phyloP scores from a whole-genome alignment of 2,797 vertebrate genomes.

The Emydoidea blandingii region DNA sequence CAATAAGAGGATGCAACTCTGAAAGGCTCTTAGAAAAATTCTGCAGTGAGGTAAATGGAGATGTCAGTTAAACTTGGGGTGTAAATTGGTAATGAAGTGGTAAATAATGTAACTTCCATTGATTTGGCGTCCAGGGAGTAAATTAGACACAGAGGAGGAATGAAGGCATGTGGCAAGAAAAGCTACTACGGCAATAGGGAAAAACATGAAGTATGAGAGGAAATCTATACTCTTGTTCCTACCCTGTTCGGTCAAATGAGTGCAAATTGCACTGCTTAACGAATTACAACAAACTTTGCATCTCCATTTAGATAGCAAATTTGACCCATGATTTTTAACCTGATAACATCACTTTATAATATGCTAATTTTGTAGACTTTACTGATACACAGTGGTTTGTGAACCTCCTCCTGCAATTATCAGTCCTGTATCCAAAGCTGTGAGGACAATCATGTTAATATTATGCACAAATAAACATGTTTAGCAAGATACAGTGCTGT shows the following conservation, averaged over 20 bases:
- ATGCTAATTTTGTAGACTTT: background rate
- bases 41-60: background rate
- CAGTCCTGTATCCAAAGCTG: background rate
- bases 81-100: background rate
- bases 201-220: background rate
- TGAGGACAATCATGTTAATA: background rate
- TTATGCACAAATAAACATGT: rapidly evolving
- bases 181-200: background rate
- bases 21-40: background rate
- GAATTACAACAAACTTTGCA: background rate
- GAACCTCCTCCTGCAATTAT: background rate
- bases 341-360: background rate
- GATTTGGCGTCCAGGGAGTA: background rate
- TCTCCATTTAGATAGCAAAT: background rate
- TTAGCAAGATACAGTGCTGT: background rate
- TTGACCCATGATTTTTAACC: background rate
- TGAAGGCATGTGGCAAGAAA: background rate
- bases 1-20: background rate
- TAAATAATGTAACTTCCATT: background rate
- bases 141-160: background rate
- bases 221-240: background rate
- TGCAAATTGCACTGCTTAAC: background rate
- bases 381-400: background rate
- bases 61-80: background rate
- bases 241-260: rapidly evolving